These are phyloP conservation scores for Papilio aristodemus DNA, from an alignment of 1,140 invertebrate species.

Conservation along the genomic window DNA sequence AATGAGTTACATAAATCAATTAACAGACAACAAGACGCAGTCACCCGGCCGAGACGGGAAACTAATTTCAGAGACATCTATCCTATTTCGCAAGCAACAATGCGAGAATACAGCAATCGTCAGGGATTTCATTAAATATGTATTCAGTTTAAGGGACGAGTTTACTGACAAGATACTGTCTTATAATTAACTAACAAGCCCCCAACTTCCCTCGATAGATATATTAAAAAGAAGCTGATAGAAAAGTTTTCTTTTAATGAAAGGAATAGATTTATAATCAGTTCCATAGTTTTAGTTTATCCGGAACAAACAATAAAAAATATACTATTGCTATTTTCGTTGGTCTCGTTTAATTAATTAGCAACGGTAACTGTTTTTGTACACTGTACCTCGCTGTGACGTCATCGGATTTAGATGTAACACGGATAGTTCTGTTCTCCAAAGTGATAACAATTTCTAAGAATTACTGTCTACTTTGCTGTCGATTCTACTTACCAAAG, in stretches of 20 bases:
- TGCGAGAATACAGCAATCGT: constrained; percentile 8
- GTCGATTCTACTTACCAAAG: constrained; percentile 1
- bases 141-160: background rate
- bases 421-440: background rate
- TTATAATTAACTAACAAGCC: too few species aligned
- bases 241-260: too few species aligned
- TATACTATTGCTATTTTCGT: too few species aligned
- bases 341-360: too few species aligned
- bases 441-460: constrained; percentile 11
- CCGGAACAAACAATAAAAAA: too few species aligned
- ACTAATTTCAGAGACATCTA: constrained; percentile 9
- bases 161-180: too few species aligned
- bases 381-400: background rate
- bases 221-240: too few species aligned
- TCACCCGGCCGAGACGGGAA: background rate
- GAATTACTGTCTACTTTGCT: background rate
- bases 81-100: constrained; percentile 10
- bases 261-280: too few species aligned
- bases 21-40: constrained; percentile 1
- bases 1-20: constrained; percentile 17
- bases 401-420: too few species aligned
- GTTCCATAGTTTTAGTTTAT: too few species aligned
- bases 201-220: too few species aligned
- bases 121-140: constrained; percentile 19
- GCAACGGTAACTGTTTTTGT: background rate